A percentile compares a stretch with the other conserved stretches of the same genome.
Evolutionary conservation across 2,113 vertebrate genomes (phyloP).

Genomic region (Bettongia penicillata): DNA sequence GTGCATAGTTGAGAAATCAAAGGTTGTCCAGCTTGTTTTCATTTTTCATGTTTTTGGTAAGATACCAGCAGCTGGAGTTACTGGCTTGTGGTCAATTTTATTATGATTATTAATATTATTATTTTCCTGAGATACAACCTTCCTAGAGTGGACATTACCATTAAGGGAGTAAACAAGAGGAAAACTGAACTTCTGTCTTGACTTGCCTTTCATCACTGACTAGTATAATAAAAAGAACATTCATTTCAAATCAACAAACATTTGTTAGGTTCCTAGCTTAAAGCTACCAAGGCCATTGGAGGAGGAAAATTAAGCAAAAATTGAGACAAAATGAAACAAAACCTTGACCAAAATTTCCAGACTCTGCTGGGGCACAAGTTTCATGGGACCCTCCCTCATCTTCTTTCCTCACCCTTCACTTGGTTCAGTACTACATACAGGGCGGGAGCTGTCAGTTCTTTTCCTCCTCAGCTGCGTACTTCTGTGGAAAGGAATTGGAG

Average conservation of each 20-base stretch:
- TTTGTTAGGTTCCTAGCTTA: background rate
- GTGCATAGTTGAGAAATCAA: background rate
- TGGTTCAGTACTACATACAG: background rate
- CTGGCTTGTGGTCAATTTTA: background rate
- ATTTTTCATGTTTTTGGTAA: conserved; percentile 35
- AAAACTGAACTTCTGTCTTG: conserved; percentile 1
- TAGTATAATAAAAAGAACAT: conserved; percentile 22
- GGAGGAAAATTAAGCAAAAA: background rate
- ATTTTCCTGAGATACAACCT: conserved; percentile 1
- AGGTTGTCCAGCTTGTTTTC: background rate
- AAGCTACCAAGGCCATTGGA: background rate
- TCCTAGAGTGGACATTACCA: background rate
- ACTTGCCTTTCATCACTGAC: background rate
- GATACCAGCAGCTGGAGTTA: background rate
- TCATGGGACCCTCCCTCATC: background rate
- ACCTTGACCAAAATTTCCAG: background rate
- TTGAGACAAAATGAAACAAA: background rate
- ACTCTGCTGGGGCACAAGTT: background rate
- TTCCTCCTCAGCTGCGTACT: background rate
- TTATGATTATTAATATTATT: background rate
- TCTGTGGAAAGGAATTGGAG: background rate
- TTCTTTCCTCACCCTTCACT: background rate
- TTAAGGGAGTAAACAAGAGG: background rate
- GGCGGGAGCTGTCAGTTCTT: background rate
- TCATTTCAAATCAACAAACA: background rate